phyloP scores from a whole-genome alignment of 2,888 invertebrate species.

The Galerucella pusilla region DNA sequence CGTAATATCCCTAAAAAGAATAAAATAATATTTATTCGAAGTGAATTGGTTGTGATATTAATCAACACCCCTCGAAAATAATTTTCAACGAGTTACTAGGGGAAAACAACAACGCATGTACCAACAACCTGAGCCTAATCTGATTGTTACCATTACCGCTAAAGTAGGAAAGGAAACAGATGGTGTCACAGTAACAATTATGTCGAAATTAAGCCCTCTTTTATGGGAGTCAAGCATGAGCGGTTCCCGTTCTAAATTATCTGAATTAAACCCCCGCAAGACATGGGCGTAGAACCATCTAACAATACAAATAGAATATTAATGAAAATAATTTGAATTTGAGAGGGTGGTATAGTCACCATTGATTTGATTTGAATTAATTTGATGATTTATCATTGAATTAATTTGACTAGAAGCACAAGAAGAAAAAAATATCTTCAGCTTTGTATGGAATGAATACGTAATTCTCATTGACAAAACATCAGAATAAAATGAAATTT shows the following conservation, averaged over 20 bases:
- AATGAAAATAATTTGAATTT: conserved; percentile 35
- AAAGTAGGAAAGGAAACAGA: conserved; percentile 64
- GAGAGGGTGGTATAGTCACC: conserved; percentile 14
- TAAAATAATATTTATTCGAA: not conserved
- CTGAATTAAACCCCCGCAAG: conserved; percentile 45
- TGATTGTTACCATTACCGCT: conserved; percentile 56
- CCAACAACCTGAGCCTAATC: conserved; percentile 55
- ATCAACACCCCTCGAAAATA: conserved; percentile 40
- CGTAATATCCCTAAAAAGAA: not conserved
- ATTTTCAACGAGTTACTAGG: conserved; percentile 37
- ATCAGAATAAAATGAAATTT: too few relatives aligned
- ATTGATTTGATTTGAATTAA: conserved; percentile 29
- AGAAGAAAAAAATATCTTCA: too few relatives aligned
- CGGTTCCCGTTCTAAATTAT: conserved; percentile 54
- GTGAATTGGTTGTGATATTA: conserved; percentile 32
- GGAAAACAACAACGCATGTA: conserved; percentile 37
- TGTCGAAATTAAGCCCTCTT: conserved; percentile 66
- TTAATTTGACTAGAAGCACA: not conserved
- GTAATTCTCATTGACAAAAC: too few relatives aligned
- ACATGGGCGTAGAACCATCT: conserved; percentile 40
- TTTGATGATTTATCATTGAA: conserved; percentile 1
- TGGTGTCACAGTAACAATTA: conserved; percentile 67
- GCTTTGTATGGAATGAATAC: too few relatives aligned
- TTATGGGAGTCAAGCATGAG: conserved; percentile 64
- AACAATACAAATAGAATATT: conserved; percentile 37